phyloP scores from a whole-genome alignment of 2,888 invertebrate species.

The Isotomurus palustris region DNA sequence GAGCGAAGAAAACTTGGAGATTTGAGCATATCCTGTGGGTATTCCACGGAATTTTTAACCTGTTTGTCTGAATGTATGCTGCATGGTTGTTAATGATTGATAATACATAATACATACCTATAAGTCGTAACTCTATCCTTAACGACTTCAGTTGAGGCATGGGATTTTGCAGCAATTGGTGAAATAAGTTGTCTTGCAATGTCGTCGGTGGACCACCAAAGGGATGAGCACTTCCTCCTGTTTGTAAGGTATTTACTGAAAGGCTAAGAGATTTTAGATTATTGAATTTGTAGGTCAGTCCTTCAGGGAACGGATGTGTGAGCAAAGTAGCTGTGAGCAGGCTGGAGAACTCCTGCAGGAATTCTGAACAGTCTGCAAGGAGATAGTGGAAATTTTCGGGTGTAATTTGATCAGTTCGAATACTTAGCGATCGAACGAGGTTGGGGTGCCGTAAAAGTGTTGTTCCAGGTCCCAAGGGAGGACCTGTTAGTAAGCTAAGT shows the following conservation, averaged over 20 bases:
- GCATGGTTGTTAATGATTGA: no score
- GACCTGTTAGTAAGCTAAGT: constrained; percentile 20
- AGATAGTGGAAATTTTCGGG: constrained; percentile 33
- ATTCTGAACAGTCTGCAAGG: constrained; percentile 17
- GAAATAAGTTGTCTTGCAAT: constrained; percentile 16
- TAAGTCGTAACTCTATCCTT: constrained; percentile 13
- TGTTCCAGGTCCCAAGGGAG: constrained; percentile 12
- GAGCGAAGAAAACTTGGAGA: constrained; percentile 24
- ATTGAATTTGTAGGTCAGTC: constrained; percentile 26
- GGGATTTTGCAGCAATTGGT: constrained; percentile 1
- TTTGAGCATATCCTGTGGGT: constrained; percentile 26
- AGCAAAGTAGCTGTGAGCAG: constrained; percentile 2
- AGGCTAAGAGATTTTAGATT: constrained; percentile 17
- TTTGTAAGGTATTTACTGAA: no score
- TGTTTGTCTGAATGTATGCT: no score
- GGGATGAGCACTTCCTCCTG: no score
- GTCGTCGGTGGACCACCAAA: constrained; percentile 10
- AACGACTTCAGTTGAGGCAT: constrained; percentile 16
- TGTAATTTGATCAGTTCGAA: constrained; percentile 27
- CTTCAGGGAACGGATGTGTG: constrained; percentile 8
- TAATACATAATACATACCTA: no score
- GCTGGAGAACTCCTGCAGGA: constrained; percentile 15
- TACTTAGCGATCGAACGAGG: constrained; percentile 24
- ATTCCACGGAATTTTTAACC: no score
- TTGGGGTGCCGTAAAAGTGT: constrained; percentile 23